Conservation (phyloP, 2,797 vertebrate species). For the Pipistrellus nathusii region DNA sequence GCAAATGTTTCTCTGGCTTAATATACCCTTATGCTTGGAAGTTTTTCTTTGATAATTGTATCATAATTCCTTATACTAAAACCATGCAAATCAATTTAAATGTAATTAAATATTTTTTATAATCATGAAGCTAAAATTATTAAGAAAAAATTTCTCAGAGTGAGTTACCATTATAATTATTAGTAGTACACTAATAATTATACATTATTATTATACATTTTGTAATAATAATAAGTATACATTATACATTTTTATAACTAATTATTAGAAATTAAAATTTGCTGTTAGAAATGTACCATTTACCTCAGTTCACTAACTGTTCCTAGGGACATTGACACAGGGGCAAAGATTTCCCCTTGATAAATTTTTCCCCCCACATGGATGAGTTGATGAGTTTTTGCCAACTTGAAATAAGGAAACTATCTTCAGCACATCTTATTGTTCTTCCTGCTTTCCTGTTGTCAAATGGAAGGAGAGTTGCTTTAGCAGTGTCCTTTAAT, state of each 20-base stretch:
- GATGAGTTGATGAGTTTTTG: not conserved
- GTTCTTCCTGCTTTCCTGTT: no score
- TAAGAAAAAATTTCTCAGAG: conserved; percentile 51
- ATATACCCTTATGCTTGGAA: conserved; percentile 18
- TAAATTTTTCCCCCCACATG: not conserved
- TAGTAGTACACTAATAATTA: conserved; percentile 3
- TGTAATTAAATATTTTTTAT: conserved; percentile 65
- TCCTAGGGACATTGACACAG: not conserved
- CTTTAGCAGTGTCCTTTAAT: not conserved
- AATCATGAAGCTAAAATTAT: conserved; percentile 51
- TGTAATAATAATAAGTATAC: not conserved
- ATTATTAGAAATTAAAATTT: conserved; percentile 54
- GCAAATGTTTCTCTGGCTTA: conserved; percentile 10
- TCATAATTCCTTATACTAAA: conserved; percentile 62
- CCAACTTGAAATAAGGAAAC: no score
- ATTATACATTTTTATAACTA: conserved; percentile 34
- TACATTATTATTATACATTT: conserved; percentile 38
- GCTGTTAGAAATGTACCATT: conserved; percentile 41
- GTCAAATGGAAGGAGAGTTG: not conserved
- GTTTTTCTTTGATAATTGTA: conserved; percentile 66
- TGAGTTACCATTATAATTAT: conserved; percentile 59
- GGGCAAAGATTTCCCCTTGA: not conserved
- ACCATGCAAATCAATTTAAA: conserved; percentile 63
- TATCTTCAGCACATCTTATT: no score
- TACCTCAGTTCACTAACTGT: conserved; percentile 36